Evolutionary conservation across 1,140 invertebrate genomes (phyloP).

Genomic region (Drosophila bipectinata): DNA sequence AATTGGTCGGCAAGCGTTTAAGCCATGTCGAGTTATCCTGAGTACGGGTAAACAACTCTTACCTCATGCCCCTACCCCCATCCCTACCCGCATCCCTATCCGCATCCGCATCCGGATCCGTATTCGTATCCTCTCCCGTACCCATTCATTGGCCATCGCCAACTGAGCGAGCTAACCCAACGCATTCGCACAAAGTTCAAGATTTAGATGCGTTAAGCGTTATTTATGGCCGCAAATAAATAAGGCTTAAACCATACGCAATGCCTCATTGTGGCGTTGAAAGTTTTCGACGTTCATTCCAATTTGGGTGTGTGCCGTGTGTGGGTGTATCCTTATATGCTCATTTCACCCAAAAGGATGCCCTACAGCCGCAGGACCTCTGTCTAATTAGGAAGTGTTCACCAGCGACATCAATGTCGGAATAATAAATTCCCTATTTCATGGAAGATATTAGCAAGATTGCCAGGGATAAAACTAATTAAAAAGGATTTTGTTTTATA

Average conservation of each 20-base stretch:
- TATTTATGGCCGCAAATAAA: constrained; percentile 82
- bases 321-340: neutral
- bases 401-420: constrained; percentile 2
- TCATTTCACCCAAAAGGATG: constrained; percentile 17
- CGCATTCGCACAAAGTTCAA: constrained; percentile 79
- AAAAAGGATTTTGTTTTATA: neutral
- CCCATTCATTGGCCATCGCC: neutral
- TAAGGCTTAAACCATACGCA: constrained; percentile 82
- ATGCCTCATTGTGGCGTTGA: constrained; percentile 81
- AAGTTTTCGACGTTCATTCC: constrained; percentile 80
- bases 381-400: constrained; percentile 43
- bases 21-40: constrained; percentile 75
- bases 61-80: constrained; percentile 15
- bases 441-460: neutral
- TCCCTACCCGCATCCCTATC: neutral
- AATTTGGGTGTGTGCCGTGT: constrained; percentile 46
- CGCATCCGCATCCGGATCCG: neutral
- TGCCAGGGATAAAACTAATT: constrained; percentile 1
- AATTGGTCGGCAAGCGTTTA: constrained; percentile 49
- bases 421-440: constrained; percentile 8
- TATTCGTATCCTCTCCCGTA: neutral
- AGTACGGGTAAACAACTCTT: constrained; percentile 70
- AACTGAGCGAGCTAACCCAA: constrained; percentile 34
- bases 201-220: constrained; percentile 83
- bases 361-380: constrained; percentile 19